phyloP scores from a whole-genome alignment of 1,140 invertebrate species.

The Idris sp. region DNA sequence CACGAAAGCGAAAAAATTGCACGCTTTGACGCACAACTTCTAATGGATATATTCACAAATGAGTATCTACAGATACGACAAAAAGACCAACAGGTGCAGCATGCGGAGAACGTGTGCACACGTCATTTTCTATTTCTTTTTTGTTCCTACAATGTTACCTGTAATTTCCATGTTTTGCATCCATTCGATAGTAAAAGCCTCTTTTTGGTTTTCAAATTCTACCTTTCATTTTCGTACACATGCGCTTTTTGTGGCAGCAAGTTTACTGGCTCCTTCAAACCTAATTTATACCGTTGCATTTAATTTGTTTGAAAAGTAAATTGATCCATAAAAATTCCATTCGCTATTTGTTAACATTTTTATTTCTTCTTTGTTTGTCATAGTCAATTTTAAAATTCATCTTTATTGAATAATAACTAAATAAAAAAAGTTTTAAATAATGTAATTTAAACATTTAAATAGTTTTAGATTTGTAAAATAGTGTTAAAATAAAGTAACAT shows the following conservation, averaged over 20 bases:
- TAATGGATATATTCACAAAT: constrained; percentile 42
- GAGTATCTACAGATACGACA: constrained; percentile 26
- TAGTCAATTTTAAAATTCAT: too few species aligned
- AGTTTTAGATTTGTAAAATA: too few species aligned
- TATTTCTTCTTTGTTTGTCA: constrained; percentile 5
- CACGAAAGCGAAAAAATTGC: constrained; percentile 44
- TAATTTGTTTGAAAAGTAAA: constrained; percentile 45
- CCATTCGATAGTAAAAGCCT: constrained; percentile 20
- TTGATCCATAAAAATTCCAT: constrained; percentile 19
- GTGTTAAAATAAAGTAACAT: too few species aligned
- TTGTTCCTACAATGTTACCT: constrained; percentile 34
- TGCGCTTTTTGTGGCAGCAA: constrained; percentile 6
- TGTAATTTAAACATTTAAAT: too few species aligned
- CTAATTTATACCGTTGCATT: constrained; percentile 37
- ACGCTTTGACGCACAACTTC: constrained; percentile 17
- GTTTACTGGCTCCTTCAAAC: background rate
- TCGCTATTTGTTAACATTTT: constrained; percentile 3
- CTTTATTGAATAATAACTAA: too few species aligned
- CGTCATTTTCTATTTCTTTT: constrained; percentile 8
- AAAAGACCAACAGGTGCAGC: constrained; percentile 42
- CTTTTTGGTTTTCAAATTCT: constrained; percentile 12
- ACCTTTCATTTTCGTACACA: constrained; percentile 17
- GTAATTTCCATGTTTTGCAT: constrained; percentile 40
- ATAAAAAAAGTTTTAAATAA: too few species aligned
- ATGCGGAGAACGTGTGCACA: constrained; percentile 7